Percentiles rank a stretch among this genome's conserved stretches.
Evolutionary conservation across 64 coral and sea anemone genomes (phyloP).

Genomic region (Orbicella faveolata): DNA sequence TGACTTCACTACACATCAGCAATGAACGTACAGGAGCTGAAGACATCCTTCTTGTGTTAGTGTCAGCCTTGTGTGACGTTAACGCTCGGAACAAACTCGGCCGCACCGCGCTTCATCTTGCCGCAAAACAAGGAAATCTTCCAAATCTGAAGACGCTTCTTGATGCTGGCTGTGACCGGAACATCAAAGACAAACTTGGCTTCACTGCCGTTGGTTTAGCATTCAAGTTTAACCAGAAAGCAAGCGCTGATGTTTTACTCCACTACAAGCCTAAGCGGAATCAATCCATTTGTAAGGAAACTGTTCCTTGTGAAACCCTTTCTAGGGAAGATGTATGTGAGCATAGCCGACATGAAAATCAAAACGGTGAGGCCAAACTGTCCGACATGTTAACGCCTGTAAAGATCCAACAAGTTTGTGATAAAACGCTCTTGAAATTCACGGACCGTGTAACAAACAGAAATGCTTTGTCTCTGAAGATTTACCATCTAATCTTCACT

Average conservation of each 20-base stretch:
- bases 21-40: neutral
- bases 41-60: neutral
- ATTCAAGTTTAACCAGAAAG: conserved; percentile 22
- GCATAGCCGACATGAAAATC: neutral
- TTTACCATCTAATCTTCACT: neutral
- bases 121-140: conserved; percentile 37
- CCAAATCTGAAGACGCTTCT: conserved; percentile 32
- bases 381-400: neutral
- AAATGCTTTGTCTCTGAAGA: neutral
- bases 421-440: neutral
- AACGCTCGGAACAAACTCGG: conserved; percentile 59
- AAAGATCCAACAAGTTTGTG: neutral
- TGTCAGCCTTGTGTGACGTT: neutral
- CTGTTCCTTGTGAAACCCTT: neutral
- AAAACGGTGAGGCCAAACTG: neutral
- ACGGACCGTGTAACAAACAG: neutral
- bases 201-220: conserved; percentile 48
- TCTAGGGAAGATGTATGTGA: neutral
- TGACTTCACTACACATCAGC: conserved; percentile 54
- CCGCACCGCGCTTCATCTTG: conserved; percentile 53
- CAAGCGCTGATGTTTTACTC: conserved; percentile 43
- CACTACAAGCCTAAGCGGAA: conserved; percentile 19
- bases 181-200: conserved; percentile 61
- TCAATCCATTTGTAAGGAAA: neutral
- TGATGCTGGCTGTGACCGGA: conserved; percentile 44